Evolutionary conservation across 2,113 vertebrate species (phyloP), one percentile per base, ranked within the genome.

Genomic region (Cynocephalus volans): DNA sequence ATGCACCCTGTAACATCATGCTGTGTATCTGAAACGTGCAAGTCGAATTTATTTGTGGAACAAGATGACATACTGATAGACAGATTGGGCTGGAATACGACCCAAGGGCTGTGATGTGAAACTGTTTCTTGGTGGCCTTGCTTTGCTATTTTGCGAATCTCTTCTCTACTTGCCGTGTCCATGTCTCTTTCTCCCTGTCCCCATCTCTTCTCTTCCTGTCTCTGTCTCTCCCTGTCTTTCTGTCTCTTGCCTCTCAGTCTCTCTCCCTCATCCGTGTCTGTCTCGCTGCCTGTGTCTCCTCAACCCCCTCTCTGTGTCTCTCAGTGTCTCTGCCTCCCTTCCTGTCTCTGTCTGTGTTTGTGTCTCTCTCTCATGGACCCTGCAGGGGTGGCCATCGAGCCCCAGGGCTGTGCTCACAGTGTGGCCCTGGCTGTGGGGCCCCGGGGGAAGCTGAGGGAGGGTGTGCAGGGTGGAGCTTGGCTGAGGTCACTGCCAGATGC

Each of bases 401-500:
- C 33, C 72, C 13, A 11, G 12, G 45, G 26, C 5, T 33, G 3
- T 18, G 79, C 45, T 15, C 33, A 33, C 41, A 4, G 6, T 52
- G 11, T 28, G n/a, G 3, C 15, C 24, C n/a, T 19, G 17, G 5
- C 33, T 28, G 3, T 56, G 50, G 10, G 26, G 41, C 41, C 31
- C 23, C 2, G 8, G 28, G 60, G 18, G 56, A 21, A 75, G 65
- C 36, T 6, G 67, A 62, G 4, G 24, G 21, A 83, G 13, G 45
- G 6, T 6, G 15, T 1, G 1, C 31, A 45, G 3, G 12, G 41
- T 1, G 3, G 18, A 54, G 8, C 19, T 9, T 14, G 11, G 31
- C 41, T 3, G 11, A 15, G 36, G 67, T 82, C 70, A 19, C 3
- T 19, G 90, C 33, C 33, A 26, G 41, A 26, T 26, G 7, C 41